Conservation (phyloP, 92 coral and sea anemone genomes). For the Nematostella vectensis region DNA sequence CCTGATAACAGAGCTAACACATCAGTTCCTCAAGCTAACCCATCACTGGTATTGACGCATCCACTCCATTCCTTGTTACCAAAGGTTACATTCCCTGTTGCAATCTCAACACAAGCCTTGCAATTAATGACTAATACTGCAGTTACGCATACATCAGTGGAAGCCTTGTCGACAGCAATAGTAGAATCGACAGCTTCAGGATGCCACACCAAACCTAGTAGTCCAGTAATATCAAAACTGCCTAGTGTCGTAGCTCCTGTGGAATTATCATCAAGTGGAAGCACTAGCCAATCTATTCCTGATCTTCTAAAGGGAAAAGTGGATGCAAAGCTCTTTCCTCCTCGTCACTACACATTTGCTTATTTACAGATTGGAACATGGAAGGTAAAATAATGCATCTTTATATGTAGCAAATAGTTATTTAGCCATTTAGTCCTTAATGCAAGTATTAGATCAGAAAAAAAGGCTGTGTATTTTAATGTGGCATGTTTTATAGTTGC, state of each 20-base stretch:
- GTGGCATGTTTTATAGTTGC: too few species aligned
- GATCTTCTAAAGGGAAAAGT: constrained; percentile 48
- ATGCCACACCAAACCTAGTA: too few species aligned
- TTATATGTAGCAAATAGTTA: too few species aligned
- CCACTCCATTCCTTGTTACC: constrained; percentile 25
- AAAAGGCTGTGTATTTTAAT: too few species aligned
- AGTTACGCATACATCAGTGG: too few species aligned
- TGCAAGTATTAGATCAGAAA: too few species aligned
- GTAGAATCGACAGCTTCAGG: too few species aligned
- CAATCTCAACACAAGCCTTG: neutral
- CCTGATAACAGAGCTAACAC: neutral
- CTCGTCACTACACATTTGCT: constrained; percentile 37
- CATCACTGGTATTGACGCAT: constrained; percentile 1
- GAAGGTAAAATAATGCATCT: constrained; percentile 43
- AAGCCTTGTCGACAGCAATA: too few species aligned
- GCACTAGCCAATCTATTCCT: constrained; percentile 15
- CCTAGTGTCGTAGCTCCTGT: neutral
- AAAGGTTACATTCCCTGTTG: constrained; percentile 12
- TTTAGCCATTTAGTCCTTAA: too few species aligned
- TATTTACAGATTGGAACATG: constrained; percentile 53
- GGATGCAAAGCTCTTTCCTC: constrained; percentile 53
- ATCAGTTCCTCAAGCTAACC: neutral
- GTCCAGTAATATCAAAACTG: too few species aligned
- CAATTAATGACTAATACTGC: too few species aligned
- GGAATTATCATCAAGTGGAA: neutral